A percentile compares a stretch with the other conserved stretches of the same genome.
phyloP scores from a whole-genome alignment of 2,113 vertebrate genomes.

The Pachycephala philippinensis region DNA sequence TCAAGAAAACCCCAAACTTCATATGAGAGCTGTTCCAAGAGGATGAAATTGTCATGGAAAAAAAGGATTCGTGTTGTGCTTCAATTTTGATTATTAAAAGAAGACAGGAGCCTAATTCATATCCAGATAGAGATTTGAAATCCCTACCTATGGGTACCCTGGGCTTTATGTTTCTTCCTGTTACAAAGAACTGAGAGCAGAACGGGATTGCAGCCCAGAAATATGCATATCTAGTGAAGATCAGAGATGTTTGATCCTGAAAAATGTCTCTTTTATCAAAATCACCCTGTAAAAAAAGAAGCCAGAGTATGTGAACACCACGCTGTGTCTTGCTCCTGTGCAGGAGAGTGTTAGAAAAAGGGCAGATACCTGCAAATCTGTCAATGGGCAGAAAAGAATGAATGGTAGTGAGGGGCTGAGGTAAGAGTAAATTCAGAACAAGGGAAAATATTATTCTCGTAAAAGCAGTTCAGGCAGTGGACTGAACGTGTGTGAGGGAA shows the following conservation, averaged over 20 bases:
- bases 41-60: background rate
- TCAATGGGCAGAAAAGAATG: background rate
- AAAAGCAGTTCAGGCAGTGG: background rate
- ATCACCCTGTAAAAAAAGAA: background rate
- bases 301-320: background rate
- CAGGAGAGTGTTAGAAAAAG: background rate
- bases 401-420: background rate
- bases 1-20: background rate
- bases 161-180: background rate
- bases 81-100: background rate
- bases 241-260: background rate
- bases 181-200: background rate
- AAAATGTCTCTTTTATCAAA: background rate
- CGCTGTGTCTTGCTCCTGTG: fast-evolving
- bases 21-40: background rate
- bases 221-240: background rate
- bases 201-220: background rate
- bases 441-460: background rate
- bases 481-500: background rate
- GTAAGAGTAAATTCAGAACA: background rate
- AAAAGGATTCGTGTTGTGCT: background rate
- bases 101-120: background rate
- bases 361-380: background rate
- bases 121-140: background rate
- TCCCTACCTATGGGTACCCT: background rate